Conservation (phyloP, 2,113 vertebrate genomes). For the Cinclus cinclus region DNA sequence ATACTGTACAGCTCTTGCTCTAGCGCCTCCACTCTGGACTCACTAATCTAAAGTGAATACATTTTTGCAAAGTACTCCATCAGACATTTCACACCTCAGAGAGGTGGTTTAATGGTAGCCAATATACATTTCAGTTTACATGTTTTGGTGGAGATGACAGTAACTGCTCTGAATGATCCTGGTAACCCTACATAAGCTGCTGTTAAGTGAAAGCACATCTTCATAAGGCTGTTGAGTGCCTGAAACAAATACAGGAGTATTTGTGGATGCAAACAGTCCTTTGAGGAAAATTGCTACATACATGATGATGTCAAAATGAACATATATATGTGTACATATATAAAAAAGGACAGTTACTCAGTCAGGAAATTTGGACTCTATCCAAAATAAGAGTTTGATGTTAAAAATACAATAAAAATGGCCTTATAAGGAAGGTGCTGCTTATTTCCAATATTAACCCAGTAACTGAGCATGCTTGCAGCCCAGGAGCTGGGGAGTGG, state of each 20-base stretch:
- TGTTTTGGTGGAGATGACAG: not conserved
- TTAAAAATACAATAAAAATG: not conserved
- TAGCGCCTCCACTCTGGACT: not conserved
- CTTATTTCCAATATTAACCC: conserved; percentile 3
- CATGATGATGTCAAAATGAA: not conserved
- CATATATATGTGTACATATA: rapidly evolving
- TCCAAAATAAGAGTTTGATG: not conserved
- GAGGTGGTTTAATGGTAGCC: not conserved
- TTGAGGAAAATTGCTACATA: not conserved
- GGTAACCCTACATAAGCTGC: conserved; percentile 67
- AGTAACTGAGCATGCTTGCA: conserved; percentile 58
- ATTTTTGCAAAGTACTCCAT: not conserved
- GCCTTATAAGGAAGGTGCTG: conserved; percentile 40
- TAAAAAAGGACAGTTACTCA: not conserved
- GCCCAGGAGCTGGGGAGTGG: not conserved
- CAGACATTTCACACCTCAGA: not conserved
- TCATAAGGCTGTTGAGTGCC: conserved; percentile 32
- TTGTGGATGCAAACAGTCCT: not conserved
- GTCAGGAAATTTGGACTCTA: rapidly evolving
- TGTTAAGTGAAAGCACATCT: conserved; percentile 31
- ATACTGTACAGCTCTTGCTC: not conserved
- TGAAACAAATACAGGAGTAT: not conserved
- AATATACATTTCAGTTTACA: rapidly evolving
- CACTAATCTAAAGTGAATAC: not conserved
- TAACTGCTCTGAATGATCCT: not conserved